phyloP scores from a whole-genome alignment of 2,113 vertebrate species.

The Chroicocephalus ridibundus region DNA sequence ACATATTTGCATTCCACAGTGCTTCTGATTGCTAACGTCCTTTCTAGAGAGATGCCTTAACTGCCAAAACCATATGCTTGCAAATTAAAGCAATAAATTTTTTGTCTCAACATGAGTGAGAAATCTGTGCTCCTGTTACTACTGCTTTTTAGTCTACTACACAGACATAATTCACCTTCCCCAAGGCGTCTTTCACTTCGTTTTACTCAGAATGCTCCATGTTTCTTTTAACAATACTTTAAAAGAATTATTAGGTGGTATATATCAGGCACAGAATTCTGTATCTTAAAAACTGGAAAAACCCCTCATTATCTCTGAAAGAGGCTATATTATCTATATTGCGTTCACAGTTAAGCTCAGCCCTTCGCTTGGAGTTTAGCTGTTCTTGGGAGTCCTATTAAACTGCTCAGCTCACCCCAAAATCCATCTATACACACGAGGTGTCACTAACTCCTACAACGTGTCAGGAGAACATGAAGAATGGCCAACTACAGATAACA shows the following conservation, averaged over 20 bases:
- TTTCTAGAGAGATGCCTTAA: neutral
- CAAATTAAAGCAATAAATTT: neutral
- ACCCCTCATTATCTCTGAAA: neutral
- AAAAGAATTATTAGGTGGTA: neutral
- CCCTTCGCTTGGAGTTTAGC: neutral
- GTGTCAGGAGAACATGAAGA: neutral
- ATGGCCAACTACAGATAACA: neutral
- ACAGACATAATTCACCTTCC: neutral
- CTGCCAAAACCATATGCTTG: neutral
- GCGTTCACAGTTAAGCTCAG: neutral
- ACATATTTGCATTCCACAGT: neutral
- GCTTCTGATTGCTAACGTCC: neutral
- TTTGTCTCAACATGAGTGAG: neutral
- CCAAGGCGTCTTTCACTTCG: neutral
- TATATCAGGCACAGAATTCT: neutral
- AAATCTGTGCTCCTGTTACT: neutral
- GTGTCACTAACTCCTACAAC: neutral
- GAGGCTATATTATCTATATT: neutral
- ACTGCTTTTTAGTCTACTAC: neutral
- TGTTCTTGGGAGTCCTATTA: neutral
- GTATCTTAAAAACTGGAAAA: neutral
- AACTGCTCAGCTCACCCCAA: neutral
- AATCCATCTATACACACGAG: neutral
- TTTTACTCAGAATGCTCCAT: neutral
- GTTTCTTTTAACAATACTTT: neutral